phyloP scores from a whole-genome alignment of 1,140 invertebrate species.

The Polypedilum vanderplanki region DNA sequence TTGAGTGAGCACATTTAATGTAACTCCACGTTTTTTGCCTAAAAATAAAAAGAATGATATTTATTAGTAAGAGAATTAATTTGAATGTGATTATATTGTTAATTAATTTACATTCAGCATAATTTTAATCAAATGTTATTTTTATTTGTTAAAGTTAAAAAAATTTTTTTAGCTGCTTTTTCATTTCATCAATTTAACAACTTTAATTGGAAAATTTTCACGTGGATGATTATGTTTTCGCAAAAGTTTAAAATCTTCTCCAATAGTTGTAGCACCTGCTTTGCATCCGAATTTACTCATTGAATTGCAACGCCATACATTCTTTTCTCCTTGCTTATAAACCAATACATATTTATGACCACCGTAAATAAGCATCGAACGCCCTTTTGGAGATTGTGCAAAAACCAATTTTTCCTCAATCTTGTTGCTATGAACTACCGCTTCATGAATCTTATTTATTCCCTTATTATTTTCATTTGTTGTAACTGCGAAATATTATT shows the following conservation, averaged over 20 bases:
- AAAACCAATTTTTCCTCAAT: neutral
- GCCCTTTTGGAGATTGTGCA: neutral
- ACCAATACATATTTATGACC: neutral
- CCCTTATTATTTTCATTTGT: too few species aligned
- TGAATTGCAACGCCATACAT: constrained; percentile 4
- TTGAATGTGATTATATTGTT: neutral
- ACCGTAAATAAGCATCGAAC: neutral
- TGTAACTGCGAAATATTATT: neutral
- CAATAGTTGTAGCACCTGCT: neutral
- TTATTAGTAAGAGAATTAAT: neutral
- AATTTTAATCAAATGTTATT: neutral
- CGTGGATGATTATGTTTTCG: constrained; percentile 2
- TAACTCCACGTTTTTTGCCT: neutral
- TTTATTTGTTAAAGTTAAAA: neutral
- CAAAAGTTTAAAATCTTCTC: neutral
- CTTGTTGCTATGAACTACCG: neutral
- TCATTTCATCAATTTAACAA: neutral
- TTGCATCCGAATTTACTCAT: constrained; percentile 1
- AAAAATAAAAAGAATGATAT: neutral
- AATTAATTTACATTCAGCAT: neutral
- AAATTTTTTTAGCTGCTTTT: neutral
- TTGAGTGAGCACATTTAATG: neutral
- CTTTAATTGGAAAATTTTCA: neutral
- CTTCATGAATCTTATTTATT: neutral
- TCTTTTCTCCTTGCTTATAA: neutral